Percentiles rank a stretch among this genome's conserved stretches.
Conservation (phyloP, 2,113 vertebrate genomes). For the Chionodraco myersi region DNA sequence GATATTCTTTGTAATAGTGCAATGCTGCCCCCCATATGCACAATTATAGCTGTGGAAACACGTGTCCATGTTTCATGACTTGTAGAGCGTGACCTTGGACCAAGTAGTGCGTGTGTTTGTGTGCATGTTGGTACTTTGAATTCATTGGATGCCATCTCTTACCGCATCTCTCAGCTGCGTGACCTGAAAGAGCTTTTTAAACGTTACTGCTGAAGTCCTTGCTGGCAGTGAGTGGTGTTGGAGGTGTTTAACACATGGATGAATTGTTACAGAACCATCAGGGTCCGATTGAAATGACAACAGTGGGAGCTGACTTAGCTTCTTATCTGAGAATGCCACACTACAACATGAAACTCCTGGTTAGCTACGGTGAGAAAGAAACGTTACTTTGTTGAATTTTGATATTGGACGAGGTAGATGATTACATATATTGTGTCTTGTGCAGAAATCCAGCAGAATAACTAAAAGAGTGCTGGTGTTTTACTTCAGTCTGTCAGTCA, state of each 20-base stretch:
- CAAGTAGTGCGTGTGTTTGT: background rate
- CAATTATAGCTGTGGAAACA: background rate
- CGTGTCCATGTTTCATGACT: background rate
- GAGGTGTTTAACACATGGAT: slow-evolving; percentile 20
- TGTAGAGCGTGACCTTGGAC: background rate
- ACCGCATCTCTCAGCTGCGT: background rate
- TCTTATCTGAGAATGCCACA: background rate
- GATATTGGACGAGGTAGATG: background rate
- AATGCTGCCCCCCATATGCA: background rate
- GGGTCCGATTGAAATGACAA: background rate
- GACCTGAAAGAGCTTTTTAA: background rate
- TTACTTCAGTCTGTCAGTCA: background rate
- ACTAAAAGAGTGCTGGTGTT: background rate
- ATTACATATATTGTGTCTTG: background rate
- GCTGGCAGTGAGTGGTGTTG: background rate
- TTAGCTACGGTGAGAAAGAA: too few species aligned
- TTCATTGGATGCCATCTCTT: background rate
- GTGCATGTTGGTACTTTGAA: background rate
- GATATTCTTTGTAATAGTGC: background rate
- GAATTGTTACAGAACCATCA: background rate
- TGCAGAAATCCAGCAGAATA: too few species aligned
- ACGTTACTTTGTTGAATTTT: background rate
- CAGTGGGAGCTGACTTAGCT: background rate
- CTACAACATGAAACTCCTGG: background rate
- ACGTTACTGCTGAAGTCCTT: background rate